Conservation (phyloP, 2,113 vertebrate genomes). For the Amphiprion percula region DNA sequence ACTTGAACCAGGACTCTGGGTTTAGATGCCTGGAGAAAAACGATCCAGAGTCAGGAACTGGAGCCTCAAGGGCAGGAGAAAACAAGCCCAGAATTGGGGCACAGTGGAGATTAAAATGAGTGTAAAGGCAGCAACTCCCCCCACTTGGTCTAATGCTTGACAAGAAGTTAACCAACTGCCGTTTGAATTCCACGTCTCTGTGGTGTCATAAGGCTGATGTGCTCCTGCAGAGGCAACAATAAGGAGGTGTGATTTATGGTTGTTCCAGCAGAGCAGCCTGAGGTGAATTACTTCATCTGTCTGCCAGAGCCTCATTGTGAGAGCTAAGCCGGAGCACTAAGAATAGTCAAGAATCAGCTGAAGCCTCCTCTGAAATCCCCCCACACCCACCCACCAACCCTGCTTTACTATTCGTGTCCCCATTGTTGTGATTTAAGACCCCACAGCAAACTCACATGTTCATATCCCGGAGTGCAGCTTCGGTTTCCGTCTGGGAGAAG, state of each 20-base stretch:
- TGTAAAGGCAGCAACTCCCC: slow-evolving; percentile 40
- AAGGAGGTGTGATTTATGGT: slow-evolving; percentile 14
- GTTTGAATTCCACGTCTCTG: neutral
- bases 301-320: slow-evolving; percentile 23
- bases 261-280: slow-evolving; percentile 39
- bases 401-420: slow-evolving; percentile 44
- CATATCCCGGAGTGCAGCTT: too few relatives aligned
- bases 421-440: slow-evolving; percentile 63
- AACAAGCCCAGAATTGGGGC: slow-evolving; percentile 37
- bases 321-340: slow-evolving; percentile 21
- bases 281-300: slow-evolving; percentile 39
- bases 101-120: slow-evolving; percentile 34
- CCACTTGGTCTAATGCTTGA: neutral
- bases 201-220: neutral
- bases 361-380: slow-evolving; percentile 10
- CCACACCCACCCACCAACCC: neutral
- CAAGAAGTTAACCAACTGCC: neutral
- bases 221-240: neutral
- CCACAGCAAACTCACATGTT: neutral
- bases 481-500: too few relatives aligned
- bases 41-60: neutral
- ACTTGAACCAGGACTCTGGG: slow-evolving; percentile 3
- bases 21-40: slow-evolving; percentile 23
- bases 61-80: too few relatives aligned
- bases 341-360: slow-evolving; percentile 60